Base-by-base conservation (phyloP, 2,888 invertebrate species). In the Cerastoderma edule region DNA sequence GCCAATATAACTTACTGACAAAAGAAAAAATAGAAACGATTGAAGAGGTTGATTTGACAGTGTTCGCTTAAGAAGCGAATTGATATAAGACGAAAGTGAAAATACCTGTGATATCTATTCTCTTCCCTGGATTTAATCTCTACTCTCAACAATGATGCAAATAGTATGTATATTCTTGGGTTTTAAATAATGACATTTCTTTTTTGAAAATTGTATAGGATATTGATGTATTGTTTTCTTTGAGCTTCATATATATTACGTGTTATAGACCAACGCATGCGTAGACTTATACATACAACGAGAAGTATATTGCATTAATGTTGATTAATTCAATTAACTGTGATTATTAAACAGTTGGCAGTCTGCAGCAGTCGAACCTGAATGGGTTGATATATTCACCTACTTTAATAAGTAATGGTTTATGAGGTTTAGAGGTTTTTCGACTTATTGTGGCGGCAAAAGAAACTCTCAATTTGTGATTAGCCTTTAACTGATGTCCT, bases 61-160 rank as follows among this genome's bases (percentile, higher is more conserved):
- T 27, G 27, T 53, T 6, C 2, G 27, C 13, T 22, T 24, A 53
- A 27, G 22, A 8, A 19, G 6, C 10, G 53, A 53, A 53, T 24
- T 27, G 53, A 24, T 53, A 53, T 22, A 19, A 10, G 2, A 27
- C 27, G 53, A 53, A 27, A 53, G n/a, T n/a, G n/a, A 22, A 24
- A 53, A 24, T 1, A 27, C n/a, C 27, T 53, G 53, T 53, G 53
- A 53, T 53, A 6, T 22, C 5, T 53, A 53, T 22, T 53, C n/a
- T 53, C 4, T 53, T 22, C 16, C 8, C 27, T 53, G 53, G 53
- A 53, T 4, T 46, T 46, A 46, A 53, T 3, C 27, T 53, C 24
- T 24, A 27, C 53, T 53, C 27, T 28, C 53, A 53, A 53, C 6
- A 53, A n/a, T 53, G 53, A 53, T 53, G 53, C 53, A 53, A 53